Evolutionary conservation across 2,888 invertebrate species (phyloP).

Genomic region (Eupithecia abbreviata): DNA sequence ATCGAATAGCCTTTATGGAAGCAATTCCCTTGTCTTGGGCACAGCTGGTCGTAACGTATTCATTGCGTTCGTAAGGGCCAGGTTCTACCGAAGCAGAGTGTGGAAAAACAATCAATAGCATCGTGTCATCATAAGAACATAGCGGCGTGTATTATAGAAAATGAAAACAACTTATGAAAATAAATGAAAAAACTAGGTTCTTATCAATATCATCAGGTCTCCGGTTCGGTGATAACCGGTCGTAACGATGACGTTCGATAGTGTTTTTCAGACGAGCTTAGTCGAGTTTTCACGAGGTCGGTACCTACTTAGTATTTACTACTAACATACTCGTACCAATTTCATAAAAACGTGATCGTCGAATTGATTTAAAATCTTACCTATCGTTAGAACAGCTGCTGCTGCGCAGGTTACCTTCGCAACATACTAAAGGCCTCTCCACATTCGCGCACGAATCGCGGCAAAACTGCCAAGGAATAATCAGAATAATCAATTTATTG

Average conservation of each 20-base stretch:
- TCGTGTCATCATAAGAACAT: not conserved
- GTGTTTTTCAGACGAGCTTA: not conserved
- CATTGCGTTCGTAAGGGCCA: not conserved
- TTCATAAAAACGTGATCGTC: not conserved
- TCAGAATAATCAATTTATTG: too few species aligned
- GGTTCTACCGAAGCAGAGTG: not conserved
- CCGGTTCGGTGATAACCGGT: not conserved
- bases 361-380: not conserved
- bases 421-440: too few species aligned
- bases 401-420: too few species aligned
- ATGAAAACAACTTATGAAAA: too few species aligned
- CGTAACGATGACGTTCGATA: not conserved
- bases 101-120: not conserved
- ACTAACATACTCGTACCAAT: not conserved
- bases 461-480: too few species aligned
- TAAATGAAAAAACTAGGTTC: not conserved
- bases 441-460: too few species aligned
- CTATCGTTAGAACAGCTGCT: too few species aligned
- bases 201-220: not conserved
- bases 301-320: not conserved
- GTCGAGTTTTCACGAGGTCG: not conserved
- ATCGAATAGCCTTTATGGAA: slow-evolving; percentile 4
- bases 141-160: too few species aligned
- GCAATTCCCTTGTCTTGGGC: not conserved
- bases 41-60: slow-evolving; percentile 12